Base-by-base conservation (phyloP, 2,113 vertebrate genomes). In the Puma concolor region DNA sequence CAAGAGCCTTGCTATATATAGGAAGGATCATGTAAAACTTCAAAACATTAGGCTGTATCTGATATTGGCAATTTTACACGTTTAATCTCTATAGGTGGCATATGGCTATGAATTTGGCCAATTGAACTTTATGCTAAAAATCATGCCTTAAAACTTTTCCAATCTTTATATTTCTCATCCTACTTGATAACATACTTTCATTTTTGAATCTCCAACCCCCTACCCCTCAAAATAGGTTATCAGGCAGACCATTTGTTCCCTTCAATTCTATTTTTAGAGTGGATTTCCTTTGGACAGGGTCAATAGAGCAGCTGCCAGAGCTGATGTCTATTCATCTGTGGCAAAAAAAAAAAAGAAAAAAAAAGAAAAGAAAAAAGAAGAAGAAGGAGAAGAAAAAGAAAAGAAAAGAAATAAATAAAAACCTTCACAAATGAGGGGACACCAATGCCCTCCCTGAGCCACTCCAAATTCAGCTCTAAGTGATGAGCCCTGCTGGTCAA, bases 221-320 rank as follows among this genome's bases (percentile, higher is more conserved):
- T 90, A 36, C 33, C 82, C 76, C 60, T 88, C 80, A 96, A 92
- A 97, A 94, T 54, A 95, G 81, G 38, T 77, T 74, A 7, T 52
- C 52, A 60, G 27, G 33, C 88, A 90, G 44, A n/a, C 74, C 97
- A 97, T 96, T 96, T 98, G 97, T 88, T 83, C 91, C 74, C 16
- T 95, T 94, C 29, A 15, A 76, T 72, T 97, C 97, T 98, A 91
- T 95, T 95, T 95, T 94, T 84, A 96, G 93, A 52, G 27, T 66
- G n/a, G 66, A 81, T 96, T 93, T 93, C 84, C 79, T 95, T 84
- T 60, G 71, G 92, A 54, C 23, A 60, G 69, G 31, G 64, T 50
- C 76, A 66, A 19, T 5, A 67, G 57, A 88, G 85, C 97, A 98
- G 95, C 94, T 97, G 96, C 76, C 52, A 90, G 71, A 66, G n/a